Evolutionary conservation across 2,888 invertebrate species (phyloP).

Genomic region (Scaptomyza caliginosa): DNA sequence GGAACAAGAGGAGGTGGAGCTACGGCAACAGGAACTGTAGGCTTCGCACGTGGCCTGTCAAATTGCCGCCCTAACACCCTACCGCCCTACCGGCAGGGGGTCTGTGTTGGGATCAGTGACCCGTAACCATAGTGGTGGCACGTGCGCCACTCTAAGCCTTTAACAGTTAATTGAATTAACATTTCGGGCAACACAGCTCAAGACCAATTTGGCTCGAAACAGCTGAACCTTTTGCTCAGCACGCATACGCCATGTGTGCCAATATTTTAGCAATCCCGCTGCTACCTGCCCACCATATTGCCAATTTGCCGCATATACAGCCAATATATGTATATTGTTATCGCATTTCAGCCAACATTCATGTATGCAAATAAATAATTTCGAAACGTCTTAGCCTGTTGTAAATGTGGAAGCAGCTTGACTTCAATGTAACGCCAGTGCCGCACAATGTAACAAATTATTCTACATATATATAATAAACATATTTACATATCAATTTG

Average conservation of each 20-base stretch:
- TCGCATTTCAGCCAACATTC: constrained; percentile 20
- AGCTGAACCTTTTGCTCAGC: constrained; percentile 11
- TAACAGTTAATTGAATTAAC: constrained; percentile 69
- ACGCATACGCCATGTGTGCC: constrained; percentile 22
- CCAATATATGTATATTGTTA: constrained; percentile 13
- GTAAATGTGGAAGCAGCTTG: background rate
- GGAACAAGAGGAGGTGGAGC: background rate
- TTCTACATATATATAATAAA: constrained; percentile 8
- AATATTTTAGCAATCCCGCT: background rate
- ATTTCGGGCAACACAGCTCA: constrained; percentile 30
- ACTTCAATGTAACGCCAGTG: constrained; percentile 59
- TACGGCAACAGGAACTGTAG: background rate
- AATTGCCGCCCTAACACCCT: background rate
- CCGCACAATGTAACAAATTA: constrained; percentile 47
- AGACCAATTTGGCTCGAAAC: background rate
- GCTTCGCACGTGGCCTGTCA: constrained; percentile 18
- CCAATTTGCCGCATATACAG: constrained; percentile 7
- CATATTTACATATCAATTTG: constrained; percentile 29
- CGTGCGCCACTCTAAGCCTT: constrained; percentile 58
- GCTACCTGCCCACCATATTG: constrained; percentile 14
- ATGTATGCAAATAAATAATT: constrained; percentile 67
- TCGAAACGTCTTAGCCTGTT: constrained; percentile 38
- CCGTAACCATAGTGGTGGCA: constrained; percentile 50
- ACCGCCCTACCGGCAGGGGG: background rate
- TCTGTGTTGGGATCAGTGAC: constrained; percentile 31